Conservation (phyloP, 2,888 invertebrate species). For the Ligdia adustata region DNA sequence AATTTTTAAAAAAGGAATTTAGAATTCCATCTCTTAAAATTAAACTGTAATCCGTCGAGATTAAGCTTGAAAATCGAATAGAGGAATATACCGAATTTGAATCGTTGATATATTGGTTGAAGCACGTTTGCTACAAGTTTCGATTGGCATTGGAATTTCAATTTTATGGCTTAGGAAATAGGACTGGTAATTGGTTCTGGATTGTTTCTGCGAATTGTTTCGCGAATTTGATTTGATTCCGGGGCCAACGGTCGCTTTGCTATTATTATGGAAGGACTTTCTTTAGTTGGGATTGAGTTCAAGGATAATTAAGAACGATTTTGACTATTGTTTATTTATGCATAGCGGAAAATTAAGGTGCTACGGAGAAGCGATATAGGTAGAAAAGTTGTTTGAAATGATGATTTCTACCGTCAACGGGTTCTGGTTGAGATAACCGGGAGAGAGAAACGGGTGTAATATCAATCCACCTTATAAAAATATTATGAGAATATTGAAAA, state of each 20-base stretch:
- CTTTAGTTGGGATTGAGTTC: slow-evolving; percentile 35
- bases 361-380: no score
- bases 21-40: slow-evolving; percentile 8
- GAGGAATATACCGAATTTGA: slow-evolving; percentile 6
- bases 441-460: no score
- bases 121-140: slow-evolving; percentile 25
- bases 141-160: slow-evolving; percentile 18
- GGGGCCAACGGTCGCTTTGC: slow-evolving; percentile 20
- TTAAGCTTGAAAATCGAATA: slow-evolving; percentile 15
- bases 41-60: slow-evolving; percentile 16
- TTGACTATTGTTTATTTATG: slow-evolving; percentile 7
- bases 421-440: no score
- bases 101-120: slow-evolving; percentile 31
- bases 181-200: slow-evolving; percentile 11
- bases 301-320: slow-evolving; percentile 8
- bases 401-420: no score
- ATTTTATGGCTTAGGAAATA: slow-evolving; percentile 22
- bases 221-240: slow-evolving; percentile 31
- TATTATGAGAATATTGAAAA: no score
- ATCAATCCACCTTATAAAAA: no score
- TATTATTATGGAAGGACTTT: slow-evolving; percentile 25
- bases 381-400: no score
- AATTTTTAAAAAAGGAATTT: slow-evolving; percentile 18
- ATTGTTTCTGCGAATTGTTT: slow-evolving; percentile 25
- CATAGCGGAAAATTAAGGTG: no score